Evolutionary conservation across 2,888 invertebrate species (phyloP).

Genomic region (Drosophila neonasuta): DNA sequence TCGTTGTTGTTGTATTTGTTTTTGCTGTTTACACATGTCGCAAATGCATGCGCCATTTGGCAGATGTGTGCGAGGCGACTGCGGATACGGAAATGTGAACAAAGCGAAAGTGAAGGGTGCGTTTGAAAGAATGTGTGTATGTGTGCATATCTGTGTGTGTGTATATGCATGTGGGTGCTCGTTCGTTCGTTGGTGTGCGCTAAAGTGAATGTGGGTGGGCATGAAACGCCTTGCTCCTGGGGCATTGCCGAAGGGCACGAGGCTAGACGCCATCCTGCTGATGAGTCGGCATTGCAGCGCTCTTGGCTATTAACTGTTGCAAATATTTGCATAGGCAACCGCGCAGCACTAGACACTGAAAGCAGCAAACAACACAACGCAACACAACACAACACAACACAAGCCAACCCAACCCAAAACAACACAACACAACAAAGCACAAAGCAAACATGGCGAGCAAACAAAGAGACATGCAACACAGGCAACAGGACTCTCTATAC

Average conservation of each 20-base stretch:
- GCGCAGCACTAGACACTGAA: constrained; percentile 59
- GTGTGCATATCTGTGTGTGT: constrained; percentile 8
- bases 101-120: constrained; percentile 56
- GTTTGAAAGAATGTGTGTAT: constrained; percentile 11
- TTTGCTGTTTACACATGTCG: constrained; percentile 60
- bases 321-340: constrained; percentile 71
- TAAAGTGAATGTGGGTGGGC: not conserved
- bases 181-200: constrained; percentile 2
- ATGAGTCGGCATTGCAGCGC: constrained; percentile 62
- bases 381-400: constrained; percentile 17
- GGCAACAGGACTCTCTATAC: constrained; percentile 15
- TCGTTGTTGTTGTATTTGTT: constrained; percentile 30
- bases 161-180: not conserved
- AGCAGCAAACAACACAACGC: constrained; percentile 50
- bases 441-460: constrained; percentile 63
- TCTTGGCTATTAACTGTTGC: constrained; percentile 73
- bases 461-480: constrained; percentile 28
- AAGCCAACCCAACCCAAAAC: constrained; percentile 27
- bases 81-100: constrained; percentile 57
- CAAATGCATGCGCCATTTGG: constrained; percentile 65
- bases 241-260: constrained; percentile 45
- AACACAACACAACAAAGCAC: constrained; percentile 36
- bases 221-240: constrained; percentile 8
- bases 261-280: constrained; percentile 58
- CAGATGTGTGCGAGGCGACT: constrained; percentile 45